Conservation (phyloP, 2,888 invertebrate genomes). For the Opisthograptis luteolata region DNA sequence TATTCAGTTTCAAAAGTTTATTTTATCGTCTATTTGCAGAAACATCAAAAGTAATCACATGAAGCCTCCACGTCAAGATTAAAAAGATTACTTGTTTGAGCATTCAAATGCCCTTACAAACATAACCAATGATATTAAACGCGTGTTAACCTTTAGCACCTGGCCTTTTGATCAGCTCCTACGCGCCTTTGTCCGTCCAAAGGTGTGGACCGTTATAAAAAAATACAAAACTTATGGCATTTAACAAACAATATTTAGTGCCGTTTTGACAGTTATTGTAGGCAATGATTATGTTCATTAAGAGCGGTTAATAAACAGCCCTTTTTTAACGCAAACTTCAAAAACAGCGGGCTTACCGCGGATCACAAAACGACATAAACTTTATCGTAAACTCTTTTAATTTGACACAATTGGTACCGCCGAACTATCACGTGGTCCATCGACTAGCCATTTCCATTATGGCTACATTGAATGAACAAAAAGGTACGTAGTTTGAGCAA, state of each 20-base stretch:
- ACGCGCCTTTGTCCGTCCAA: conserved; percentile 63
- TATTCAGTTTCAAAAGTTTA: too few species aligned
- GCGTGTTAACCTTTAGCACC: conserved; percentile 66
- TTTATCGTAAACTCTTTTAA: too few species aligned
- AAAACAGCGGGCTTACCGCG: too few species aligned
- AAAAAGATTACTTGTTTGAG: conserved; percentile 50
- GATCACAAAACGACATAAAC: too few species aligned
- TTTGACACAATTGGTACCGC: too few species aligned
- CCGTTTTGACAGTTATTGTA: conserved; percentile 81
- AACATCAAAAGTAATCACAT: conserved; percentile 11
- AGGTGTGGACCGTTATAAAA: conserved; percentile 80
- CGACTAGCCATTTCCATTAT: too few species aligned
- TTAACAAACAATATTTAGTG: conserved; percentile 83
- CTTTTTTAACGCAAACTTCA: conserved; percentile 58
- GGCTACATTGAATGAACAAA: too few species aligned
- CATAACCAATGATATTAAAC: conserved; percentile 48
- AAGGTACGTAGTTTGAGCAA: too few species aligned
- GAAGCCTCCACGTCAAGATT: conserved; percentile 18
- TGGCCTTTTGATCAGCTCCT: conserved; percentile 59
- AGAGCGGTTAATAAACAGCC: conserved; percentile 60
- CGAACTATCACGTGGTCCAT: too few species aligned
- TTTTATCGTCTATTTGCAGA: not conserved
- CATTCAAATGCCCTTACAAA: conserved; percentile 47
- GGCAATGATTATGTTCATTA: conserved; percentile 79
- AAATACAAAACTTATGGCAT: conserved; percentile 75